phyloP scores from a whole-genome alignment of 2,797 vertebrate genomes.

The Rhinoraja longicauda region DNA sequence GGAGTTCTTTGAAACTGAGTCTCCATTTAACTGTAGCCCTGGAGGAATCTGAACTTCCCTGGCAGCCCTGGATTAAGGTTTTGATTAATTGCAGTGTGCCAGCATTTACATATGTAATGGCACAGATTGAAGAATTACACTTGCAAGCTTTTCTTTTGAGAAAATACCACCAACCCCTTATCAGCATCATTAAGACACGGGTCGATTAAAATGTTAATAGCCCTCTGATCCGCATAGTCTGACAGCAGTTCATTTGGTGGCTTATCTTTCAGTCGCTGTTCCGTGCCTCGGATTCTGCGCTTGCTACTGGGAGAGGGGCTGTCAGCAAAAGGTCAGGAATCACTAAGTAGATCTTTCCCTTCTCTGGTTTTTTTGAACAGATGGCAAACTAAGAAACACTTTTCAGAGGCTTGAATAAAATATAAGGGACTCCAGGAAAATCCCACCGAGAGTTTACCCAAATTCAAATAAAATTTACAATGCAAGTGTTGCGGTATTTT shows the following conservation, averaged over 20 bases:
- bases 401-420: background rate
- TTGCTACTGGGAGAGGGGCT: background rate
- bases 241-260: conserved; percentile 10
- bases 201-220: conserved; percentile 34
- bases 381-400: conserved; percentile 13
- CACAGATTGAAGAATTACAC: conserved; percentile 9
- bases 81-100: conserved; percentile 4
- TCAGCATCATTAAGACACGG: background rate
- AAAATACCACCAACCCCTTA: conserved; percentile 1
- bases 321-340: background rate
- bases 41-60: background rate
- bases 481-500: background rate
- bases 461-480: background rate
- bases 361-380: background rate
- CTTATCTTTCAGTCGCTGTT: conserved; percentile 15
- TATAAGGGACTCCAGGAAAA: background rate
- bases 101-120: background rate
- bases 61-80: background rate
- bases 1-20: background rate
- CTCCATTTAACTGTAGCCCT: background rate
- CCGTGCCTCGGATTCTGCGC: background rate
- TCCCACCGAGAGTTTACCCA: background rate
- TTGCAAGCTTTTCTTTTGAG: conserved; percentile 31
- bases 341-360: background rate
- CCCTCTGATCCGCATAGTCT: background rate